Evolutionary conservation across 1,140 invertebrate genomes (phyloP).

Genomic region (Ridgeia piscesae): DNA sequence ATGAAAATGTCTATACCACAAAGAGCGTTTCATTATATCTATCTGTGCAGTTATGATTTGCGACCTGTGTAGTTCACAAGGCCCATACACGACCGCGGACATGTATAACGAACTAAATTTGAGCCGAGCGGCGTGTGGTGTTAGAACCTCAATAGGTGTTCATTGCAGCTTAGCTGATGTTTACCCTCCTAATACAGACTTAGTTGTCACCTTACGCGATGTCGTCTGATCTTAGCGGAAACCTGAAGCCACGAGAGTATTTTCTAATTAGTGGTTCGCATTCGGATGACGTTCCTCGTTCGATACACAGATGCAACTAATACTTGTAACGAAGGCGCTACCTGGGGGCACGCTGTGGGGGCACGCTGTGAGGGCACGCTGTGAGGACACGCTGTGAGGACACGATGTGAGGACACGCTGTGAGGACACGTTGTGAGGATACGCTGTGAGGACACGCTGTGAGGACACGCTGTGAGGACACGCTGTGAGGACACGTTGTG

Average conservation of each 20-base stretch:
- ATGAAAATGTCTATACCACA: neutral
- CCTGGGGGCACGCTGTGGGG: neutral
- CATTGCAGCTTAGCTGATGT: neutral
- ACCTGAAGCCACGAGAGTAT: neutral
- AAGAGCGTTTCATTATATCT: no score
- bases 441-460: neutral
- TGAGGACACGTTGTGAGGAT: no score
- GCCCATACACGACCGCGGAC: neutral
- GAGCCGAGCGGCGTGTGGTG: neutral
- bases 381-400: no score
- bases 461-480: no score
- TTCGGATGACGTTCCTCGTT: neutral
- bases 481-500: neutral
- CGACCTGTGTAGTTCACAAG: neutral
- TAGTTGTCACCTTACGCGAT: neutral
- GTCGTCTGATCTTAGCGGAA: neutral
- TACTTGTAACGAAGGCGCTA: neutral
- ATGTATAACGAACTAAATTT: neutral
- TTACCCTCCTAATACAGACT: neutral
- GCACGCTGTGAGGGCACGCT: no score
- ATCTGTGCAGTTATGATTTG: neutral
- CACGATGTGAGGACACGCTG: no score
- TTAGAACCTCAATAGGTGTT: neutral
- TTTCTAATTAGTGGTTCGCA: neutral
- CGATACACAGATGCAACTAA: neutral